Evolutionary conservation across 2,113 vertebrate genomes (phyloP).

Genomic region (Sturnus vulgaris): DNA sequence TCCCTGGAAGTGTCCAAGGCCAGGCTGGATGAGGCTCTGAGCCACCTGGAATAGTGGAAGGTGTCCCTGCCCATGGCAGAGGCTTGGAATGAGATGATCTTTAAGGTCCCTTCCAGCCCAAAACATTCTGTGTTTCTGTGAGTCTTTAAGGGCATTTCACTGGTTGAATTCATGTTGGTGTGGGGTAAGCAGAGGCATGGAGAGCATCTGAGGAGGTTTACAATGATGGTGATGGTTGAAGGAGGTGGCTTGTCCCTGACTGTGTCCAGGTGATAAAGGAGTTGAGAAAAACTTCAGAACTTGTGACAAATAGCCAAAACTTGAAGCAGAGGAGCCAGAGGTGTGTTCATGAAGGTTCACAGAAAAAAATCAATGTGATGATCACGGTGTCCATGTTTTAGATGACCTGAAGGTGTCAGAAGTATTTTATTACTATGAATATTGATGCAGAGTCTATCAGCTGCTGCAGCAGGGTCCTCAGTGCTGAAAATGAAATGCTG

Average conservation of each 20-base stretch:
- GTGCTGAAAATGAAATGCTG: not conserved
- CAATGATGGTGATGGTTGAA: not conserved
- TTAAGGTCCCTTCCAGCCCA: not conserved
- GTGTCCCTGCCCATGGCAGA: not conserved
- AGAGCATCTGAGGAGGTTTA: rapidly evolving
- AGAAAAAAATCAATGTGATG: not conserved
- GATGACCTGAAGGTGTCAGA: not conserved
- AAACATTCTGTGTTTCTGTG: not conserved
- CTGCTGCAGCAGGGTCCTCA: not conserved
- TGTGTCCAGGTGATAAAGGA: not conserved
- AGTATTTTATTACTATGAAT: not conserved
- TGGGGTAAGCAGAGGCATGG: not conserved
- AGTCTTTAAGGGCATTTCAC: not conserved
- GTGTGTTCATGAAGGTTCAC: not conserved
- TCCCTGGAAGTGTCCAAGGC: not conserved
- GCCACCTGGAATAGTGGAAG: rapidly evolving
- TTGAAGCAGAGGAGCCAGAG: not conserved
- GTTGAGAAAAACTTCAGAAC: not conserved
- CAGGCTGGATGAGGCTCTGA: rapidly evolving
- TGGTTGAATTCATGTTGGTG: not conserved
- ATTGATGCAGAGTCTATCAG: not conserved
- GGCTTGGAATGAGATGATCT: not conserved
- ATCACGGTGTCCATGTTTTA: not conserved
- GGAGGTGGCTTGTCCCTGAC: not conserved
- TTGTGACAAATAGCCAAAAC: not conserved